phyloP scores from a whole-genome alignment of 2,797 vertebrate genomes.

The Heteromormyrus szaboi region DNA sequence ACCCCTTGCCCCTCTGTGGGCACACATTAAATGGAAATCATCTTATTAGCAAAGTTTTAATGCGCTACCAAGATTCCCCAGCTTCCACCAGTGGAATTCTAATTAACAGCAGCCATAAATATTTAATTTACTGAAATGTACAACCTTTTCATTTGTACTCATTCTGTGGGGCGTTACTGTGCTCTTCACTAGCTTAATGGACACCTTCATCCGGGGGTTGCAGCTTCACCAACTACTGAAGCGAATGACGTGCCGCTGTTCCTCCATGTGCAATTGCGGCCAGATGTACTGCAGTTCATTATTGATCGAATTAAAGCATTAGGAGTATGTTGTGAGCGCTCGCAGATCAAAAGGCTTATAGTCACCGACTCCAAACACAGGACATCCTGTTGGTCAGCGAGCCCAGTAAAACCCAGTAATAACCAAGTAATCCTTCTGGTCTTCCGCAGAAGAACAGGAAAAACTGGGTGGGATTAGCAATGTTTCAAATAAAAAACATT shows the following conservation, averaged over 20 bases:
- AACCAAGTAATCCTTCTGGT: background rate
- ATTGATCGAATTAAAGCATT: background rate
- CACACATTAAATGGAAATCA: conserved; percentile 22
- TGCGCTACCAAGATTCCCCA: conserved; percentile 37
- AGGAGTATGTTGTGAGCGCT: background rate
- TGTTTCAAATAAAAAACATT: background rate
- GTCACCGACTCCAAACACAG: background rate
- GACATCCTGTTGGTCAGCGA: background rate
- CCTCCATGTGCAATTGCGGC: background rate
- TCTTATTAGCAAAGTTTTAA: conserved; percentile 39
- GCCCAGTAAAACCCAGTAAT: background rate
- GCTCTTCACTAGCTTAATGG: background rate
- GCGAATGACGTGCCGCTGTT: background rate
- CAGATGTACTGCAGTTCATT: background rate
- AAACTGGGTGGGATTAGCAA: background rate
- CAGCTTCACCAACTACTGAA: background rate
- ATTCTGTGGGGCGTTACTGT: background rate
- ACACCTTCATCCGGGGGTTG: background rate
- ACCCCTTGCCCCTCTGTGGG: background rate
- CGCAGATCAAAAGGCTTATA: background rate
- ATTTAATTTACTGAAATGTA: conserved; percentile 30
- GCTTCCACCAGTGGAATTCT: conserved; percentile 42
- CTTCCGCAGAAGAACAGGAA: background rate
- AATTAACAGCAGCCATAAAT: conserved; percentile 44
- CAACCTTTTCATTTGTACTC: conserved; percentile 17